Conservation (phyloP, 37 sponge, comb jelly and placozoan species). For the Cliona cf. orientalis region DNA sequence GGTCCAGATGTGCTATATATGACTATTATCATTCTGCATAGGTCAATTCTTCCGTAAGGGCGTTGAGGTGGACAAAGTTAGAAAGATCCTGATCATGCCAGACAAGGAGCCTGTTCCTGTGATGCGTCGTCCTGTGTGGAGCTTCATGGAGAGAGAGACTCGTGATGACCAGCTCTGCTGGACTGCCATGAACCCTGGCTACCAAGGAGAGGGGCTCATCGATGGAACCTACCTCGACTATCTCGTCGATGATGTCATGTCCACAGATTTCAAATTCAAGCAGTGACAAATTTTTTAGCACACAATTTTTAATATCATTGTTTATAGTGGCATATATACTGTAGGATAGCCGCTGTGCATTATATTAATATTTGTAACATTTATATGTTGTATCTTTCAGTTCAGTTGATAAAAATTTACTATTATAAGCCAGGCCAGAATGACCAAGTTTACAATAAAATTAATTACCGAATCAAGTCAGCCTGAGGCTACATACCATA, state of each 20-base stretch:
- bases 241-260: constrained; percentile 39
- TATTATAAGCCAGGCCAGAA: too few species aligned
- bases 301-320: too few species aligned
- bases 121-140: constrained; percentile 39
- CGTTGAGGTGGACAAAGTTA: constrained; percentile 24
- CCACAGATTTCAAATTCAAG: constrained; percentile 45
- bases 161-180: constrained; percentile 42
- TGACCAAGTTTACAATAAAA: too few species aligned
- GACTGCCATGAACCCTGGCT: constrained; percentile 58
- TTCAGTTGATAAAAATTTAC: too few species aligned
- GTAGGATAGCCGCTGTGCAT: too few species aligned
- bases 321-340: not conserved
- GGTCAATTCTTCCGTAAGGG: constrained; percentile 66
- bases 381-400: too few species aligned
- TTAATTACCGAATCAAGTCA: too few species aligned
- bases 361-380: too few species aligned
- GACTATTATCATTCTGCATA: not conserved
- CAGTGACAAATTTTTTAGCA: too few species aligned
- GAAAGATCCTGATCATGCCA: constrained; percentile 46
- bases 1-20: not conserved
- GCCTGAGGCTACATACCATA: too few species aligned
- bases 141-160: constrained; percentile 44
- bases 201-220: constrained; percentile 61
- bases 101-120: constrained; percentile 45
- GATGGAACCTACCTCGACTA: constrained; percentile 52